Conservation (phyloP, 1,140 invertebrate genomes). For the Pectinophora gossypiella region DNA sequence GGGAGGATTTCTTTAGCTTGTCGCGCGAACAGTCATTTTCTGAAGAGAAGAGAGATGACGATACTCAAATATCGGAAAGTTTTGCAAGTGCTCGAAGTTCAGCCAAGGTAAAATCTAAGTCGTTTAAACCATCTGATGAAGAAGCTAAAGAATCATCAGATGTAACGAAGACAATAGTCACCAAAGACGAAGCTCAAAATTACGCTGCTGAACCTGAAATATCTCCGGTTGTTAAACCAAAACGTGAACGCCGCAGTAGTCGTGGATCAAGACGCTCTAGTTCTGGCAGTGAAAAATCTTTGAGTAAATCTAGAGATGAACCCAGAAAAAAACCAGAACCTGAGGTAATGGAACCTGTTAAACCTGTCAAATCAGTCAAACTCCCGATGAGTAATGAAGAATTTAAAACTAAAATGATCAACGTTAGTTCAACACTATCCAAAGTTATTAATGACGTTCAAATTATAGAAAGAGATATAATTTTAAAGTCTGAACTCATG, state of each 20-base stretch:
- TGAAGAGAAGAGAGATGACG: constrained; percentile 65
- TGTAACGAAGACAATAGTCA: constrained; percentile 40
- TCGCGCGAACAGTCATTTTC: constrained; percentile 64
- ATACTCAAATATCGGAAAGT: constrained; percentile 71
- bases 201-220: constrained; percentile 33
- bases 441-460: constrained; percentile 69
- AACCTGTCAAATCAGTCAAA: constrained; percentile 7
- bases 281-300: constrained; percentile 61
- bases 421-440: constrained; percentile 30
- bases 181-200: constrained; percentile 50
- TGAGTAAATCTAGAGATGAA: constrained; percentile 50
- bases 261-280: constrained; percentile 68
- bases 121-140: constrained; percentile 41
- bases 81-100: constrained; percentile 79
- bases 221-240: constrained; percentile 41
- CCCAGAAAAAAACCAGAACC: not conserved
- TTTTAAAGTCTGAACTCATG: constrained; percentile 78
- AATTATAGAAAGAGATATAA: constrained; percentile 77
- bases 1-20: constrained; percentile 77
- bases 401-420: constrained; percentile 33
- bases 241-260: constrained; percentile 46
- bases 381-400: constrained; percentile 24
- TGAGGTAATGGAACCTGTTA: not conserved
- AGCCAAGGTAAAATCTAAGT: constrained; percentile 57
- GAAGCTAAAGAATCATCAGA: constrained; percentile 43